Percentiles rank a stretch among this genome's conserved stretches.
Conservation (phyloP, 2,888 invertebrate species). For the Meteorus cinctellus region DNA sequence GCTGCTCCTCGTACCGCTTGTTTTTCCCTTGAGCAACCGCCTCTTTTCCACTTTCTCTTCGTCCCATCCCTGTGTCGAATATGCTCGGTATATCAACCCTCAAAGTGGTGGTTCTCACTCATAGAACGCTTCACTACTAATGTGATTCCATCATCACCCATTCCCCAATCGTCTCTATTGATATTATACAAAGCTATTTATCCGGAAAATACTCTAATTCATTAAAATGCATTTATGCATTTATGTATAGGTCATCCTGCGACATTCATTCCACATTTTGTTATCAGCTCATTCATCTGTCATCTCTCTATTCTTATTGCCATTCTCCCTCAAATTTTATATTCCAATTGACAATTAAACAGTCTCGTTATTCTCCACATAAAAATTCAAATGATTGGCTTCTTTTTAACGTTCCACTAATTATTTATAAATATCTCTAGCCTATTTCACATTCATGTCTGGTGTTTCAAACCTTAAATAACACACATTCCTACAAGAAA, state of each 20-base stretch:
- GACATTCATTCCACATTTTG: background rate
- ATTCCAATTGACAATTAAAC: background rate
- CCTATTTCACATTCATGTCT: too few relatives aligned
- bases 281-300: background rate
- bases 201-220: background rate
- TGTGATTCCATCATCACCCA: constrained; percentile 70
- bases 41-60: constrained; percentile 18
- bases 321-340: background rate
- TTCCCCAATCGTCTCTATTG: constrained; percentile 64
- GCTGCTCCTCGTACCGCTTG: background rate
- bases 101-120: constrained; percentile 64
- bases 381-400: too few relatives aligned
- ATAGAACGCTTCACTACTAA: constrained; percentile 71
- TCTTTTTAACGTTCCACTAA: too few relatives aligned
- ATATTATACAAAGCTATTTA: constrained; percentile 59
- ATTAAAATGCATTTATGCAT: background rate
- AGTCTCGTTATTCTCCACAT: too few relatives aligned
- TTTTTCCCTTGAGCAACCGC: constrained; percentile 28
- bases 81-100: constrained; percentile 23
- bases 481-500: too few relatives aligned
- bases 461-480: too few relatives aligned
- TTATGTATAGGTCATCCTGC: background rate
- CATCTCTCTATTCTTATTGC: background rate
- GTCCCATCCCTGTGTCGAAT: constrained; percentile 27
- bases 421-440: too few relatives aligned